A percentile compares a stretch with the other conserved stretches of the same genome.
phyloP scores from a whole-genome alignment of 2,113 vertebrate genomes.

The Sinocyclocheilus anshuiensis region DNA sequence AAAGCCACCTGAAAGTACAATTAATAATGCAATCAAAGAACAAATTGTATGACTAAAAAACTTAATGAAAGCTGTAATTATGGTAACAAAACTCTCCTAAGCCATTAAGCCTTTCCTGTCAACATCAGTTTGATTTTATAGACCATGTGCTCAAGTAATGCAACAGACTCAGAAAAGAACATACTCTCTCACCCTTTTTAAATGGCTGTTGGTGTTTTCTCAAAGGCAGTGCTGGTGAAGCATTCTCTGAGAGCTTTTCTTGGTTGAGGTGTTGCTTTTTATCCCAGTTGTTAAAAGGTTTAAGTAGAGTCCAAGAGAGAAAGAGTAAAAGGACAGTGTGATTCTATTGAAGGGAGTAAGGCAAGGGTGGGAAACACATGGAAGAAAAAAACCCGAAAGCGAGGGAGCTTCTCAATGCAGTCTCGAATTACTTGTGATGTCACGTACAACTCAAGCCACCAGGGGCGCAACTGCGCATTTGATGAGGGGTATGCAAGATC shows the following conservation, averaged over 20 bases:
- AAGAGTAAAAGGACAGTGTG: slow-evolving; percentile 40
- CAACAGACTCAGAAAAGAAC: slow-evolving; percentile 46
- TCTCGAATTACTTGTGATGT: slow-evolving; percentile 77
- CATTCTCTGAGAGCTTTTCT: slow-evolving; percentile 47
- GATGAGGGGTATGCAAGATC: no score
- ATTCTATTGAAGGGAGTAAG: slow-evolving; percentile 45
- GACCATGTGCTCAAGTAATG: slow-evolving; percentile 54
- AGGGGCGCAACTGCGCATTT: no score
- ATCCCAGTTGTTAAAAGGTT: slow-evolving; percentile 36
- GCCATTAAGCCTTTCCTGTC: slow-evolving; percentile 46
- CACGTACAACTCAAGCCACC: slow-evolving; percentile 61
- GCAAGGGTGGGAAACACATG: slow-evolving; percentile 63
- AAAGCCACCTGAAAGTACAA: neutral
- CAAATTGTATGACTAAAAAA: neutral
- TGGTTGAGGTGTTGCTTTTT: slow-evolving; percentile 43
- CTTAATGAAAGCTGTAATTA: neutral
- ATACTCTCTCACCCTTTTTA: slow-evolving; percentile 58
- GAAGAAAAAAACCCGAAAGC: slow-evolving; percentile 50
- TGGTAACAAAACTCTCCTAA: slow-evolving; percentile 10
- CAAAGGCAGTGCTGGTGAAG: slow-evolving; percentile 21
- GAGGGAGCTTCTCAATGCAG: slow-evolving; percentile 61
- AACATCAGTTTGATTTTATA: slow-evolving; percentile 48
- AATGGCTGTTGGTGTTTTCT: slow-evolving; percentile 34
- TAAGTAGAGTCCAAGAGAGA: slow-evolving; percentile 54
- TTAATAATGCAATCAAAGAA: neutral